Base-by-base conservation (phyloP, 2,113 vertebrate species). In the Brachirus orientalis region DNA sequence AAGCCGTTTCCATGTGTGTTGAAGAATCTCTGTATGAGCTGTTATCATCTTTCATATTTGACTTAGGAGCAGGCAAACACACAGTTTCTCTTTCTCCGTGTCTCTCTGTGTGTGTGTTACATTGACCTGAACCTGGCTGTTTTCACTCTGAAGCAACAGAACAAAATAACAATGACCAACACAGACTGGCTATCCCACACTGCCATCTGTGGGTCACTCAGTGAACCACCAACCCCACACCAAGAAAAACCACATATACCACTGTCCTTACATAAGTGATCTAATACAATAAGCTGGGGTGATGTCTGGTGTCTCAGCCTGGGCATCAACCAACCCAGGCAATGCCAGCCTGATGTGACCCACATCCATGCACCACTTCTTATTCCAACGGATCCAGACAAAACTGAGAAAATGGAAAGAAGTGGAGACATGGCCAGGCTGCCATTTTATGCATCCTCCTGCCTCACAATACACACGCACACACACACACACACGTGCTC, bases 161-260 rank as follows among this genome's bases (percentile, higher is more conserved):
- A 35, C 3, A 57, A 57, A 61, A 61, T 0, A 16, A 60, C 61
- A 74, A 54, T 66, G 72, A 40, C 4, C 28, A 47, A 7, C 20
- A 56, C 11, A 37, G 13, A 69, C 78, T 0, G 11, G 7, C 58
- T 40, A 77, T 77, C 63, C 80, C 82, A 87, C 80, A 88, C 73
- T 90, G 89, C 89, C 89, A 88, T 76, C 89, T 89, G 59, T 67
- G 59, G 87, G 80, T 40, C 52, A 53, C 4, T 0, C 10, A 37
- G 22, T 7, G 64, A 86, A 86, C 41, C n/a, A 22, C 1, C 78
- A 65, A 11, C n/a, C 43, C 14, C 5, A 3, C 14, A 9, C 40
- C 40, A 0, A 16, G 47, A 10, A 45, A 33, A 22, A 41, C 28
- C 40, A 44, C 17, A 1, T 6, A 8, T 36, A 7, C 28, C 12